Base-by-base conservation (phyloP, 2,888 invertebrate genomes). In the Prosopocoilus inquinatus region DNA sequence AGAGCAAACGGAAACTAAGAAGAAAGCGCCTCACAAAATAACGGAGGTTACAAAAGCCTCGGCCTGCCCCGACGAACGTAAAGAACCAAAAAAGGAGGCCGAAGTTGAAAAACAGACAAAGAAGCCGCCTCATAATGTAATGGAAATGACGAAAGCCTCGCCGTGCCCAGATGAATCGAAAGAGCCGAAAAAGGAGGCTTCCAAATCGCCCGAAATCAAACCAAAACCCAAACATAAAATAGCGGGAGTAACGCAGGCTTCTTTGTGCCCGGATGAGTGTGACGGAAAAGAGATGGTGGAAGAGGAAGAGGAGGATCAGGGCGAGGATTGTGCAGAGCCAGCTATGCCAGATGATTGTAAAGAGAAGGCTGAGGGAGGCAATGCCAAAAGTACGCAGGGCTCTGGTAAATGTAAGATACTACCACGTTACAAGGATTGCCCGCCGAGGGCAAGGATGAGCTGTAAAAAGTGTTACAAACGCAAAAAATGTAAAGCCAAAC, bases 401-500 rank as follows among this genome's bases (percentile, higher is more conserved):
- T 5, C 28, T 2, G 53, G 50, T 16, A 55, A 47, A 33, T 16
- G 41, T 15, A 45, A n/a, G 2, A 34, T 58, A 8, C 44, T 58
- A 8, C 44, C 44, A 12, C 15, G 12, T 3, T 44, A 53, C 8
- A 44, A 48, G 12, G 50, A 50, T 9, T 62, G 64, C 35, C 50
- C 55, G 12, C 57, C 58, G 9, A 52, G 50, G 9, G 54, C 46
- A 1, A 43, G 61, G 36, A 13, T 20, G 3, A 13, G 13, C 1
- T 63, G 63, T 20, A 33, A 48, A n/a, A n/a, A n/a, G n/a, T n/a
- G n/a, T n/a, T n/a, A n/a, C n/a, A n/a, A 46, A 13, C 16, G 1
- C 3, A 36, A 2, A 34, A 38, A 9, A 20, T 63, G 62, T 38
- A 58, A 54, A 15, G 36, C 60, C 5, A 28, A 50, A 32, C 45